Evolutionary conservation across 2,888 invertebrate species (phyloP).

Genomic region (Eupeodes latifasciatus): DNA sequence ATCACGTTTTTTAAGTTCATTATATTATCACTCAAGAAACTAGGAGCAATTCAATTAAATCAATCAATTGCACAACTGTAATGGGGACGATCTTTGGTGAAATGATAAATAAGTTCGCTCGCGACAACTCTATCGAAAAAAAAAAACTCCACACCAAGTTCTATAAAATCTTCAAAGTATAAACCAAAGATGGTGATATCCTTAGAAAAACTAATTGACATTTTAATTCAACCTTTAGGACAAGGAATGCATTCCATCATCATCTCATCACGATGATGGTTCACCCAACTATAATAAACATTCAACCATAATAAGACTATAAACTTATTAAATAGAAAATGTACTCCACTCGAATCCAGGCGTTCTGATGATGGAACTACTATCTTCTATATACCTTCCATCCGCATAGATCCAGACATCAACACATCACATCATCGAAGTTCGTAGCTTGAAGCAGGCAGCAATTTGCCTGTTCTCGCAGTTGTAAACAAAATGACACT

Average conservation of each 20-base stretch:
- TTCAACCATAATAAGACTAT: background rate
- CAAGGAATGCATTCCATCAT: slow-evolving; percentile 63
- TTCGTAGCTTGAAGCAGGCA: background rate
- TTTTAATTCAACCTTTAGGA: slow-evolving; percentile 61
- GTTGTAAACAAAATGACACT: slow-evolving; percentile 71
- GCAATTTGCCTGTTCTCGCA: slow-evolving; percentile 57
- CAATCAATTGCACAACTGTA: background rate
- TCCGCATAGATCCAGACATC: background rate
- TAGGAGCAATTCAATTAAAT: background rate
- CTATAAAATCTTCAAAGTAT: background rate
- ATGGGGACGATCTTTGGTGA: background rate
- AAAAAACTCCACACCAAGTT: background rate
- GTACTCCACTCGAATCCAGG: slow-evolving; percentile 15
- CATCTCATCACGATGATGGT: background rate
- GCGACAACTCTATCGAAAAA: background rate
- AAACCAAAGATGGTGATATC: slow-evolving; percentile 24
- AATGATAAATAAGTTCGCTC: background rate
- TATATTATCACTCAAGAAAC: background rate
- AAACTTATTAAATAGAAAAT: background rate
- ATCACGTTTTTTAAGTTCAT: background rate
- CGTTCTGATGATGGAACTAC: slow-evolving; percentile 14
- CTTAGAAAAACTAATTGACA: slow-evolving; percentile 50
- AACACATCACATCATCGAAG: slow-evolving; percentile 12
- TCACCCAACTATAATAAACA: background rate
- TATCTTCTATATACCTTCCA: background rate